Evolutionary conservation across 2,888 invertebrate species (phyloP), one percentile per base, ranked within the genome.

Genomic region (Phaedon cochleariae): DNA sequence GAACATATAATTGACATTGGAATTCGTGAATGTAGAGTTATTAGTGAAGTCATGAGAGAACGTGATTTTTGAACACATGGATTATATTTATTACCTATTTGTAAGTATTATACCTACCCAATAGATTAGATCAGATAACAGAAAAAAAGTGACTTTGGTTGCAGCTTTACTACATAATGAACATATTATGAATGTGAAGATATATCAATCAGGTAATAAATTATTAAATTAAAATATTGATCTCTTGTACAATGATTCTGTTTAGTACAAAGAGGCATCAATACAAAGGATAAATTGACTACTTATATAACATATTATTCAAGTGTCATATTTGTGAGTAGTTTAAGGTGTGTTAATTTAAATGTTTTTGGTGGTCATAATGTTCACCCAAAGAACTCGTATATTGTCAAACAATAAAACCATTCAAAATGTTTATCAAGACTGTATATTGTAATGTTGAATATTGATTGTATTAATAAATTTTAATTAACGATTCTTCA

Each of bases 391-490:
- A 18, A 71, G 68, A 70, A 55, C 46, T 63, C 31, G 59, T 60
- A 34, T 34, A 63, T 66, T 68, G 68, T 67, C 49, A 65, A 21
- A 62, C 34, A 59, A 66, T 49, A 59, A 63, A 49, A 49, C 51
- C 59, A 51, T 59, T 51, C 17, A 68, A 62, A 21, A 68, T 72
- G 18, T 64, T 72, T 41, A 15, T n/a, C 41, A 70, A 70, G 70
- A 70, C 69, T 72, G 72, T 72, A 68, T 61, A 72, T 69, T 67
- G 59, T 69, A 67, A 68, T 68, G 59, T 67, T 66, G 15, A 41
- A 15, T 65, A 58, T 22, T 65, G 26, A 65, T 52, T 62, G 12
- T 53, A 52, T 52, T 41, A 60, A 60, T 60, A 60, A 22, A 60
- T 60, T 60, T 60, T 60, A 31, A 60, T 60, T 59, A 59, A 59